Base-by-base conservation (phyloP, 2,113 vertebrate species). In the Callospermophilus lateralis region DNA sequence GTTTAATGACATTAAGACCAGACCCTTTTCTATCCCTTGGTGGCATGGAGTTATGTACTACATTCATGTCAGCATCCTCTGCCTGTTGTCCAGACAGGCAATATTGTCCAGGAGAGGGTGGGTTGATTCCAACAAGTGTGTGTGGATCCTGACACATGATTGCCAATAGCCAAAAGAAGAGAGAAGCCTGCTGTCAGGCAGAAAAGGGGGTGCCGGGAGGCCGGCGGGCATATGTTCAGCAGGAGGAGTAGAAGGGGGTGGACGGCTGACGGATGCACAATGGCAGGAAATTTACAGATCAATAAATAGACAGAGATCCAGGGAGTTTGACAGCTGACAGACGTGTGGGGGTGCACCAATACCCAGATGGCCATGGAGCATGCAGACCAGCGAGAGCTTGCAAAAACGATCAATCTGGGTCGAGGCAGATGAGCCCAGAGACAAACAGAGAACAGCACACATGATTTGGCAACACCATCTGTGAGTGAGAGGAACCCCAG, bases 201-300 rank as follows among this genome's bases (percentile, higher is more conserved):
- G 61, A 15, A 34, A 28, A 2, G 4, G 78, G 37, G 32, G 48
- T 24, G 16, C 24, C 1, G 9, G 19, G 48, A 13, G 48, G 48
- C 24, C 0, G 7, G 19, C 3, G 4, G 30, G 34, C 28, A 51
- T 26, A 30, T 9, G 32, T 65, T 20, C 3, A 6, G 72, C 74
- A 85, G 87, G 77, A 85, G 68, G 28, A 76, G 74, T 0, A 0
- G 58, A 73, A 93, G 32, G 11, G 53, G 42, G 61, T 39, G 80
- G 87, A 51, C 17, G 63, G 34, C 88, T 95, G 94, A 95, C 55
- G 72, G 73, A 72, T 67, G 51, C 83, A 72, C 37, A 37, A 67
- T 61, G 90, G 58, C 95, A 91, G 95, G 76, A 77, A 89, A 84
- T 76, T 77, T 58, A 85, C 67, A 95, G 93, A 93, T 96, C 93